Evolutionary conservation across 2,113 vertebrate species (phyloP), one percentile per base, ranked within the genome.

Genomic region (Anas platyrhynchos): DNA sequence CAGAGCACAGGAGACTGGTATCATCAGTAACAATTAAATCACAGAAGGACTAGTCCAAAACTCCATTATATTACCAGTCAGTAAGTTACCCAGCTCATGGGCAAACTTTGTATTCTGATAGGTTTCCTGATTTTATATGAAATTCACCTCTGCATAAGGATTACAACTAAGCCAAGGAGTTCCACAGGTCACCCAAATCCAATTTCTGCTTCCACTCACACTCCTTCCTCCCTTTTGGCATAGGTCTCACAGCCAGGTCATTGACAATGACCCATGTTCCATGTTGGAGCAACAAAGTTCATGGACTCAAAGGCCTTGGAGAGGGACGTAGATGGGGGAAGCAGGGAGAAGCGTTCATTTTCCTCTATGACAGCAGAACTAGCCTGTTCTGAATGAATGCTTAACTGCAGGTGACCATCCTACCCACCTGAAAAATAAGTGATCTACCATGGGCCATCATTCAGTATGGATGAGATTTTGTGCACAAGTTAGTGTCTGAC

Each of bases 341-440:
- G 12, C 5, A 7, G 16, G 1, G 1, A 11, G 11, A 86, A 86
- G 16, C 4, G 63, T 76, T 67, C 16, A 7, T 76, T 75, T 72
- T 63, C 21, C 34, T 61, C 20, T 20, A 58, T n/a, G 16, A 76
- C 3, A 50, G 41, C 50, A 71, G 22, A 84, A 67, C 16, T 48
- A 48, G 46, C 5, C 46, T 48, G 46, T 48, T 10, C 46, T 48
- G 46, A 48, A 93, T 22, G 26, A 88, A 76, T 23, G 11, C 23
- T 83, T 82, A 59, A 43, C 38, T 69, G n/a, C 50, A 74, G 22
- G 18, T 91, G 56, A 81, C 46, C 69, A 78, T 91, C 71, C 84
- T 82, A 44, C 63, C 26, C 31, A 7, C 6, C 13, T 22, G 36
- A 92, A 74, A 90, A 83, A 58, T 13, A 75, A 78, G 20, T 43